Evolutionary conservation across 2,888 invertebrate species (phyloP).

Genomic region (Pseudococcus viburni): DNA sequence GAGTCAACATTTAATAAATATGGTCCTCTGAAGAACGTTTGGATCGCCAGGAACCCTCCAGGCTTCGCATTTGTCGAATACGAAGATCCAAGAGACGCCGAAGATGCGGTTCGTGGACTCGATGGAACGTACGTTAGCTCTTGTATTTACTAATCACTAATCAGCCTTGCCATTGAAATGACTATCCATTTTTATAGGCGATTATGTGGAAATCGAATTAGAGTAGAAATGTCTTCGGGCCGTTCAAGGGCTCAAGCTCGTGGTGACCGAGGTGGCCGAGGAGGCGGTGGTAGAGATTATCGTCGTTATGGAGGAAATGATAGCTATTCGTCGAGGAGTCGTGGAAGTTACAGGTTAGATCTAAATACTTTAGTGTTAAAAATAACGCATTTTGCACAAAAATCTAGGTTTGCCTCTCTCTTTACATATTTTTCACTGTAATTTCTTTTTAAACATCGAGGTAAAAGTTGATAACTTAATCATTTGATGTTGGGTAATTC

Average conservation of each 20-base stretch:
- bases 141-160: not conserved
- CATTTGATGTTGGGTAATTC: not conserved
- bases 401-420: conserved; percentile 20
- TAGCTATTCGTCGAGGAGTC: conserved; percentile 65
- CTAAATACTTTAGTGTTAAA: not conserved
- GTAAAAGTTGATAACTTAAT: not conserved
- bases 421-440: conserved; percentile 1
- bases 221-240: conserved; percentile 95
- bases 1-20: conserved; percentile 91
- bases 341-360: conserved; percentile 64
- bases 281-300: conserved; percentile 67
- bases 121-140: conserved; percentile 82
- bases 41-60: conserved; percentile 94
- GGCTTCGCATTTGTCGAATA: conserved; percentile 93
- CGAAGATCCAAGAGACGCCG: conserved; percentile 90
- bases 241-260: conserved; percentile 77
- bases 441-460: not conserved
- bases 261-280: conserved; percentile 69
- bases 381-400: not conserved
- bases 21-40: conserved; percentile 90
- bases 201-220: conserved; percentile 88
- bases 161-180: not conserved
- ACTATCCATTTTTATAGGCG: conserved; percentile 74
- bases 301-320: conserved; percentile 65
- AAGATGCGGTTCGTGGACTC: conserved; percentile 86